Conservation (phyloP, 92 coral and sea anemone species). For the Blastomussa wellsi region DNA sequence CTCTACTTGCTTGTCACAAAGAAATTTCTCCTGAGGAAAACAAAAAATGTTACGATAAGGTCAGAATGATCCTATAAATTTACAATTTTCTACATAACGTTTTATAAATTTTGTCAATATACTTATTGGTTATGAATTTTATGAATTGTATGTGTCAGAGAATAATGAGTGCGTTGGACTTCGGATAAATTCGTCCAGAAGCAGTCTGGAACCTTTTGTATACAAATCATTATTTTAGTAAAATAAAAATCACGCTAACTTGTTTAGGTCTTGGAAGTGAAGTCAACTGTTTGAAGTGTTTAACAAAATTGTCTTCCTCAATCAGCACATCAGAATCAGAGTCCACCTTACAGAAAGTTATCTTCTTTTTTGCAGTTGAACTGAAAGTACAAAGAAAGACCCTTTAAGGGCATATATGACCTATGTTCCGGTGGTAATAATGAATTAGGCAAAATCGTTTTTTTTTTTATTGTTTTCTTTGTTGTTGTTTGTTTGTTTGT, state of each 20-base stretch:
- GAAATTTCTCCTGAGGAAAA: no score
- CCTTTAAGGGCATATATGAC: constrained; percentile 11
- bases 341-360: constrained; percentile 23
- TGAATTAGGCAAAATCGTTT: constrained; percentile 9
- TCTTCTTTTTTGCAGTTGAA: constrained; percentile 19
- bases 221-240: constrained; percentile 11
- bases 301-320: constrained; percentile 21
- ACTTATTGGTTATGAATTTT: no score
- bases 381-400: constrained; percentile 20
- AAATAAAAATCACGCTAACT: constrained; percentile 16
- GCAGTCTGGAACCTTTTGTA: neutral
- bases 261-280: constrained; percentile 23
- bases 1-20: no score
- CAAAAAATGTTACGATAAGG: no score
- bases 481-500: constrained; percentile 1
- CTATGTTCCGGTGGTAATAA: constrained; percentile 4
- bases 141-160: no score
- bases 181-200: neutral
- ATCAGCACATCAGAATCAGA: constrained; percentile 28
- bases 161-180: constrained; percentile 6
- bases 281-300: constrained; percentile 13
- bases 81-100: no score
- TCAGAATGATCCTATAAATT: neutral
- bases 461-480: constrained; percentile 13
- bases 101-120: no score